These are phyloP conservation scores for Lepidothrix coronata DNA, from an alignment of 2,113 vertebrate species.

Conservation along the genomic window DNA sequence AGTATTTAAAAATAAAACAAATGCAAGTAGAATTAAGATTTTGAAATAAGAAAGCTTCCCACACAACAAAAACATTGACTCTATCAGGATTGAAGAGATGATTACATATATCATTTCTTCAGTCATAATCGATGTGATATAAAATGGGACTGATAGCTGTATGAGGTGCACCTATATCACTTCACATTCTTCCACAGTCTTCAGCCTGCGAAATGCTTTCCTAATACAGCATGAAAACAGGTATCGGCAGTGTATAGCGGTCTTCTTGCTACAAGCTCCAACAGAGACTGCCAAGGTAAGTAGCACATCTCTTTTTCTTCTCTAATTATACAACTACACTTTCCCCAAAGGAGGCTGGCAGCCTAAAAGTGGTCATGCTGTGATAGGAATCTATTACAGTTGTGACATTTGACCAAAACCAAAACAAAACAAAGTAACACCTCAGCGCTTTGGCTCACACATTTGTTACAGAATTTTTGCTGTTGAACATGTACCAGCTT, in stretches of 20 bases:
- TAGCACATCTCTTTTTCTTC: background rate
- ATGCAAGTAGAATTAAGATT: background rate
- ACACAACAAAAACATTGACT: background rate
- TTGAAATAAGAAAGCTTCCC: background rate
- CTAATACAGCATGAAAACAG: slow-evolving; percentile 90
- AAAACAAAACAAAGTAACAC: background rate
- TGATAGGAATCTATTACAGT: background rate
- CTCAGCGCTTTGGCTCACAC: background rate
- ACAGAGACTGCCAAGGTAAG: slow-evolving; percentile 83
- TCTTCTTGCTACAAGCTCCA: slow-evolving; percentile 86
- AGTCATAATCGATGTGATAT: background rate
- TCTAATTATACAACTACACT: background rate
- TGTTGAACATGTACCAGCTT: background rate
- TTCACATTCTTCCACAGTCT: slow-evolving; percentile 68
- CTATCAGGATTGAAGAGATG: background rate
- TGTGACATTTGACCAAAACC: background rate
- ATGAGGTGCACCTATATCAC: background rate
- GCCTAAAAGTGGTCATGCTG: background rate
- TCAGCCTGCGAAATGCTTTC: slow-evolving; percentile 84
- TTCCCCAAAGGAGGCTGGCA: background rate
- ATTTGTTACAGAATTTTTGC: background rate
- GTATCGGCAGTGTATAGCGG: slow-evolving; percentile 84
- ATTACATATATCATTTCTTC: background rate
- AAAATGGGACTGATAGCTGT: background rate
- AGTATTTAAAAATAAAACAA: background rate